These are phyloP conservation scores for Neosilurus mollespiculum DNA, from an alignment of 2,797 vertebrate species.

Conservation along the genomic window DNA sequence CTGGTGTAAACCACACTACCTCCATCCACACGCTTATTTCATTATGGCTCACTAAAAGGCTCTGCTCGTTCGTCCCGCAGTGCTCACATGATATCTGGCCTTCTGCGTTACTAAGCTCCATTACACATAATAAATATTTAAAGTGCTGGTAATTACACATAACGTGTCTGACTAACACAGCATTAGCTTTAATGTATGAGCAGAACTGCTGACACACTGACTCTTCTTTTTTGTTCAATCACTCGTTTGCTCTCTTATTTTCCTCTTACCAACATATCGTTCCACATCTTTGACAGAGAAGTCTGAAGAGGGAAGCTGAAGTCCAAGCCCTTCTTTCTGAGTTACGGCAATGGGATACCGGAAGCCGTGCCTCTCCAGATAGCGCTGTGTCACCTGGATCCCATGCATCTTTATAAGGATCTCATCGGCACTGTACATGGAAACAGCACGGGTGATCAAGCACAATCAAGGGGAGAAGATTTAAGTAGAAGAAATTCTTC, in stretches of 20 bases:
- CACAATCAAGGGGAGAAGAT: no score
- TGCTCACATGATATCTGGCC: constrained; percentile 50
- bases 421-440: constrained; percentile 84
- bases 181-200: background rate
- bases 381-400: constrained; percentile 87
- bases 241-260: no score
- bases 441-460: background rate
- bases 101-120: constrained; percentile 28
- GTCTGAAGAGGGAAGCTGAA: constrained; percentile 83
- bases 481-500: background rate
- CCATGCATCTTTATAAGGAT: constrained; percentile 89
- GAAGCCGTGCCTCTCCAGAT: constrained; percentile 93
- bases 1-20: constrained; percentile 38
- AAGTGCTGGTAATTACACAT: constrained; percentile 16
- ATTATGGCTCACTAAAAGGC: constrained; percentile 68
- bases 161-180: background rate
- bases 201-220: background rate
- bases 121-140: constrained; percentile 48
- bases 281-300: constrained; percentile 94
- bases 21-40: constrained; percentile 51
- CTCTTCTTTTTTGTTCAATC: no score
- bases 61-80: constrained; percentile 61
- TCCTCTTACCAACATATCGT: constrained; percentile 89
- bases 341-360: constrained; percentile 86
- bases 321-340: constrained; percentile 89